A percentile compares a stretch with the other conserved stretches of the same genome.
These are phyloP conservation scores for Parochlus steinenii DNA, from an alignment of 2,888 invertebrate species.

Conservation along the genomic window DNA sequence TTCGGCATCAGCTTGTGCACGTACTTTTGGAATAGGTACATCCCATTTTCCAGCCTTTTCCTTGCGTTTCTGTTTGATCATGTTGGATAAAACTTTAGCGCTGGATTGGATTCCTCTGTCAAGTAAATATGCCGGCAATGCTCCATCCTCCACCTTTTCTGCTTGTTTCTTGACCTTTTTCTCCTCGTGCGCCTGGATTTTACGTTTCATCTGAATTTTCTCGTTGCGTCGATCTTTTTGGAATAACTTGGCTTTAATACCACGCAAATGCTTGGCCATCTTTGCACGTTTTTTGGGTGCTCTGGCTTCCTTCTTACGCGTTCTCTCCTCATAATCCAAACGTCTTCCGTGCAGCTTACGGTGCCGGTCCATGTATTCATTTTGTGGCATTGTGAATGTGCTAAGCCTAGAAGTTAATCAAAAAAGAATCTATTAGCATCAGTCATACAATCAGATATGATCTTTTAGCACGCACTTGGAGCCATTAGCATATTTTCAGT, in stretches of 20 bases:
- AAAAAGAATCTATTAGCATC: too few relatives aligned
- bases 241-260: slow-evolving; percentile 93
- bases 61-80: slow-evolving; percentile 98
- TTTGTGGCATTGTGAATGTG: slow-evolving; percentile 85
- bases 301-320: slow-evolving; percentile 89
- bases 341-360: slow-evolving; percentile 91
- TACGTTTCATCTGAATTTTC: slow-evolving; percentile 98
- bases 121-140: slow-evolving; percentile 88
- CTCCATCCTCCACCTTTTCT: slow-evolving; percentile 74
- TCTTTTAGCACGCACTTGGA: too few relatives aligned
- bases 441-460: too few relatives aligned
- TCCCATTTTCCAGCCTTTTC: slow-evolving; percentile 99
- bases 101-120: slow-evolving; percentile 89
- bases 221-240: slow-evolving; percentile 94
- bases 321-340: slow-evolving; percentile 93
- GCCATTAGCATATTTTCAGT: too few relatives aligned
- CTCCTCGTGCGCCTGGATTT: slow-evolving; percentile 94
- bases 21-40: slow-evolving; percentile 96
- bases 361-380: slow-evolving; percentile 98
- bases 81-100: slow-evolving; percentile 93
- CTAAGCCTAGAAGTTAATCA: too few relatives aligned
- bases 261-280: slow-evolving; percentile 80
- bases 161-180: slow-evolving; percentile 76
- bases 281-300: slow-evolving; percentile 82
- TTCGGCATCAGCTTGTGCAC: slow-evolving; percentile 91